Evolutionary conservation across 2,113 vertebrate genomes (phyloP), one percentile per base, ranked within the genome.

Genomic region (Phocoena phocoena): DNA sequence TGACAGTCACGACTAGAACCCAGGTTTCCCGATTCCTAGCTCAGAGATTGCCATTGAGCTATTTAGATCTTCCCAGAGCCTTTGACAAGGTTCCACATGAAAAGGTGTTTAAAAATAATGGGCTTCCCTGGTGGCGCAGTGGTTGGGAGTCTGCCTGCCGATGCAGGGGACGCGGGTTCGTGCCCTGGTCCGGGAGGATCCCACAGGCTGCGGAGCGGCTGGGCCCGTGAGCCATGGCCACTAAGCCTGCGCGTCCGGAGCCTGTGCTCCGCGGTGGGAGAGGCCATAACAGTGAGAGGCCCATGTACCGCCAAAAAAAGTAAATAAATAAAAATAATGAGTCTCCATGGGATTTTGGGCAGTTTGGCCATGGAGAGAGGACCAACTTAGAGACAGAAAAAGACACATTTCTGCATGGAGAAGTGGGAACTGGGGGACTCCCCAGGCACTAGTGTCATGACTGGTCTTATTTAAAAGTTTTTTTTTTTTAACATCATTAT

Each of bases 61-160:
- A 68, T 62, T 95, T 71, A 92, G 81, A 71, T 93, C 96, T 93
- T 95, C 95, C 67, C 80, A 80, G 89, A 93, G 65, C 6, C 68
- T 96, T 95, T 92, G 93, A 95, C 86, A 94, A 97, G 79, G 74
- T 87, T 98, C 86, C 79, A 87, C 58, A 74, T 62, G 82, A 92
- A 97, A 95, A 96, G 68, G 74, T 80, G 90, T 90, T 97, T 97
- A 93, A 96, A 94, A 93, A 91, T 97, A 98, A 47, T 47, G 44
- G 44, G 44, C 44, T 47, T 47, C 44, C 44, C 44, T 47, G 44
- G 44, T 47, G 44, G 44, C 44, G 44, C 9, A 10, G 44, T 47
- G 44, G 44, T 47, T 47, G 44, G 44, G 44, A 47, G 44, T 47
- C 44, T 9, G 2, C 44, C 44, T 44, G 9, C 8, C 44, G 44